These are phyloP conservation scores for Malurus alboscapulatus DNA, from an alignment of 2,113 vertebrate genomes.

Conservation along the genomic window DNA sequence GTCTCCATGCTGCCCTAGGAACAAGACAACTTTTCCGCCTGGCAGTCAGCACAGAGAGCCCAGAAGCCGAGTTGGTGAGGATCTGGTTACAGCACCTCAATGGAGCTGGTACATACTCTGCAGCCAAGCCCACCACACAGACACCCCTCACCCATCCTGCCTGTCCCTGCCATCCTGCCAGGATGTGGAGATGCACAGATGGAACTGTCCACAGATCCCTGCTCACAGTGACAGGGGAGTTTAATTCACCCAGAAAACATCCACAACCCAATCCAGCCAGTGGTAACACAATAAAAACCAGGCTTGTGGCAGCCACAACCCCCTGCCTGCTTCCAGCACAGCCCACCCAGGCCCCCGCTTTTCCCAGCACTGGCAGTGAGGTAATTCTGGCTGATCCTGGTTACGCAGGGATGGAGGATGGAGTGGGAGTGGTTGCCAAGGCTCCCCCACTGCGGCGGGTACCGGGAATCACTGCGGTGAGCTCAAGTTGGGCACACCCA, in stretches of 20 bases:
- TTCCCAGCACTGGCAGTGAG: not conserved
- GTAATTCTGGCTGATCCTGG: not conserved
- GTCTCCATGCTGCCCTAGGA: not conserved
- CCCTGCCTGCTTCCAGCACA: not conserved
- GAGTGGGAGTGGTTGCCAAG: not conserved
- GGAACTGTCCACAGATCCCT: not conserved
- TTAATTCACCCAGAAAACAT: not conserved
- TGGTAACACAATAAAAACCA: not conserved
- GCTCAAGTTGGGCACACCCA: fast-evolving
- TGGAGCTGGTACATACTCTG: not conserved
- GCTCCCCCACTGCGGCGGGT: fast-evolving
- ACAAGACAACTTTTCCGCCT: not conserved
- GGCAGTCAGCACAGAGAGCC: not conserved
- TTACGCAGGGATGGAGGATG: not conserved
- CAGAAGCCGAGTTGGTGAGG: fast-evolving
- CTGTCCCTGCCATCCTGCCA: not conserved
- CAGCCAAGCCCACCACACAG: not conserved
- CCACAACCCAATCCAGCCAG: fast-evolving
- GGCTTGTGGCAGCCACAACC: not conserved
- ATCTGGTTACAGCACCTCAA: not conserved
- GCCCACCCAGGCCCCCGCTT: not conserved
- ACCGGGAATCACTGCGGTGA: fast-evolving
- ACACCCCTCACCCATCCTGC: not conserved
- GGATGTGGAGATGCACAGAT: not conserved
- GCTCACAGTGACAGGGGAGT: fast-evolving